These are phyloP conservation scores for Odontesthes bonariensis DNA, from an alignment of 2,113 vertebrate genomes.

Conservation along the genomic window DNA sequence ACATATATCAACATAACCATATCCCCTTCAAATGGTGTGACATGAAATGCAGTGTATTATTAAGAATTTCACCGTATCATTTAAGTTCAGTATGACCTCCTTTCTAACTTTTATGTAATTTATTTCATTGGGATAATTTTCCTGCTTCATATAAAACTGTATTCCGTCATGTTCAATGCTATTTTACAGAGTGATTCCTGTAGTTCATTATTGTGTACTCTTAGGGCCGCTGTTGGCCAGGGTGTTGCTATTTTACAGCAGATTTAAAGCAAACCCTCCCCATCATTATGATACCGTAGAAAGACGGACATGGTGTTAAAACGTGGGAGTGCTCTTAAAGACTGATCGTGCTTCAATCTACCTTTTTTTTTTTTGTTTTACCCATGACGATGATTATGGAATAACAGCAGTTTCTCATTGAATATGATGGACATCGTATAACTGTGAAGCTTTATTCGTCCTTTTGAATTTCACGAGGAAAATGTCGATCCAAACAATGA, in stretches of 20 bases:
- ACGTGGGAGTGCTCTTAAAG: slow-evolving; percentile 19
- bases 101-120: too few relatives aligned
- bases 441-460: not conserved
- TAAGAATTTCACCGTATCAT: too few relatives aligned
- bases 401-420: accelerated
- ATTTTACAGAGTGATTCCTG: slow-evolving; percentile 17
- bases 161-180: accelerated
- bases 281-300: slow-evolving; percentile 2
- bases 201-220: slow-evolving; percentile 85
- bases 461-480: not conserved
- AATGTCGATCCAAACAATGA: slow-evolving; percentile 56
- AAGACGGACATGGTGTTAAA: slow-evolving; percentile 20
- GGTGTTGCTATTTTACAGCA: slow-evolving; percentile 36
- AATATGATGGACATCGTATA: not conserved
- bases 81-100: too few relatives aligned
- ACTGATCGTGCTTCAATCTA: not conserved
- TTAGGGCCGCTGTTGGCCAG: slow-evolving; percentile 90
- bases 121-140: too few relatives aligned
- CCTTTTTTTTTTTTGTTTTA: not conserved
- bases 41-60: too few relatives aligned
- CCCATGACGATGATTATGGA: not conserved
- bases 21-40: not conserved
- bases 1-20: accelerated
- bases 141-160: not conserved
- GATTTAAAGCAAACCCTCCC: slow-evolving; percentile 34